phyloP scores from a whole-genome alignment of 2,113 vertebrate species.

The Arenaria interpres region DNA sequence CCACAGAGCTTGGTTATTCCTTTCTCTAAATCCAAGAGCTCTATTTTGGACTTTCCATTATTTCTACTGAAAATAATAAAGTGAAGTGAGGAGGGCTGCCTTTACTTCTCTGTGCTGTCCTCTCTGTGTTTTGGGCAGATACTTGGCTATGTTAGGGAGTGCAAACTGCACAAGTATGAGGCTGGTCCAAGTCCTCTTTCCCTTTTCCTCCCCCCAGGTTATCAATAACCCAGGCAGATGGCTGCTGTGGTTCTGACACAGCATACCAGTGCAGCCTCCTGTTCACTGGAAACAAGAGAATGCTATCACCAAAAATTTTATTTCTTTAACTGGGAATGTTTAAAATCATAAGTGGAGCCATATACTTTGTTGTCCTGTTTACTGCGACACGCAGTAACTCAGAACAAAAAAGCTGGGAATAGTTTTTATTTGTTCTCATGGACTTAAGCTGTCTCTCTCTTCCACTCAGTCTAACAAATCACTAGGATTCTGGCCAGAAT shows the following conservation, averaged over 20 bases:
- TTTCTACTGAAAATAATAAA: background rate
- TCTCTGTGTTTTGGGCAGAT: background rate
- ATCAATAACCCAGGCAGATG: background rate
- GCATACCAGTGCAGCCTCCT: background rate
- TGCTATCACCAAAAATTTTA: background rate
- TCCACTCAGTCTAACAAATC: background rate
- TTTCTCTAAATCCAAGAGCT: background rate
- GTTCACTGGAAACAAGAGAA: background rate
- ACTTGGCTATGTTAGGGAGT: accelerated
- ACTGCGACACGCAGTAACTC: background rate
- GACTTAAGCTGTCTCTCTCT: background rate
- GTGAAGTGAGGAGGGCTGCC: background rate
- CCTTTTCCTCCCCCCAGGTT: background rate
- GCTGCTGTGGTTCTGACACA: background rate
- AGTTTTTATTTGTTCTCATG: background rate
- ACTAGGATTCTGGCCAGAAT: background rate
- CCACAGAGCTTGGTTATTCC: background rate
- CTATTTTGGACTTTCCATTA: background rate
- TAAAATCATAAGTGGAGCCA: background rate
- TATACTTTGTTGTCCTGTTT: background rate
- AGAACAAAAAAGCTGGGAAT: background rate
- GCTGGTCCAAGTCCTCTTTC: background rate
- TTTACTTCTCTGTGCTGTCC: background rate
- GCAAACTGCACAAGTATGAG: accelerated
- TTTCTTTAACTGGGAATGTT: background rate